Evolutionary conservation across 1,140 invertebrate species (phyloP).

Genomic region (Saxidomus purpurata): DNA sequence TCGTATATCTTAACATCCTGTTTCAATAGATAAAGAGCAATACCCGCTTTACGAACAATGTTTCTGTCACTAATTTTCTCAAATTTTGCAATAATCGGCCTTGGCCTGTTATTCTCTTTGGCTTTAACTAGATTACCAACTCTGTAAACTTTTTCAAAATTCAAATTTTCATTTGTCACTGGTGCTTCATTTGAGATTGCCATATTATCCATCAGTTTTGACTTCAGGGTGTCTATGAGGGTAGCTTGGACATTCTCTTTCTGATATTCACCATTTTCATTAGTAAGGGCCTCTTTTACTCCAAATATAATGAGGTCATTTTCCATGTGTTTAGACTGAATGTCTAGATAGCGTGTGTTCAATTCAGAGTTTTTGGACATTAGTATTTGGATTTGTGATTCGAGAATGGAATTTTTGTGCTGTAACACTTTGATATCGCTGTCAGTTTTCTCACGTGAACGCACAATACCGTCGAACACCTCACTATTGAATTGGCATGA

Average conservation of each 20-base stretch:
- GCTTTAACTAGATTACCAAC: neutral
- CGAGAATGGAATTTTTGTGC: neutral
- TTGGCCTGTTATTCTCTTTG: neutral
- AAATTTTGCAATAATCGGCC: neutral
- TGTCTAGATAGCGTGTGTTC: neutral
- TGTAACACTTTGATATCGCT: neutral
- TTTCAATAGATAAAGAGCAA: neutral
- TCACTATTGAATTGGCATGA: conserved; percentile 10
- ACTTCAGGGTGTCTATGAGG: neutral
- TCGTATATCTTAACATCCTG: neutral
- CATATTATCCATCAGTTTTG: neutral
- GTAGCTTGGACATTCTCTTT: neutral
- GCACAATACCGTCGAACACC: neutral
- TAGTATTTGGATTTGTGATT: neutral
- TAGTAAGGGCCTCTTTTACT: neutral
- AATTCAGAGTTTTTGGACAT: neutral
- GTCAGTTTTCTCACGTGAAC: neutral
- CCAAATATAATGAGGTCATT: conserved; percentile 20
- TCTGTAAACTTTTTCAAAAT: neutral
- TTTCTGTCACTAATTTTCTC: neutral
- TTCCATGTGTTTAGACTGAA: neutral
- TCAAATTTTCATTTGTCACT: conserved; percentile 7
- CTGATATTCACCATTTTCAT: neutral
- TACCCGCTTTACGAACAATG: neutral
- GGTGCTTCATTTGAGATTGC: neutral